These are phyloP conservation scores for Trissonchulus latispiculum DNA, from an alignment of 2,888 invertebrate species.

Conservation along the genomic window DNA sequence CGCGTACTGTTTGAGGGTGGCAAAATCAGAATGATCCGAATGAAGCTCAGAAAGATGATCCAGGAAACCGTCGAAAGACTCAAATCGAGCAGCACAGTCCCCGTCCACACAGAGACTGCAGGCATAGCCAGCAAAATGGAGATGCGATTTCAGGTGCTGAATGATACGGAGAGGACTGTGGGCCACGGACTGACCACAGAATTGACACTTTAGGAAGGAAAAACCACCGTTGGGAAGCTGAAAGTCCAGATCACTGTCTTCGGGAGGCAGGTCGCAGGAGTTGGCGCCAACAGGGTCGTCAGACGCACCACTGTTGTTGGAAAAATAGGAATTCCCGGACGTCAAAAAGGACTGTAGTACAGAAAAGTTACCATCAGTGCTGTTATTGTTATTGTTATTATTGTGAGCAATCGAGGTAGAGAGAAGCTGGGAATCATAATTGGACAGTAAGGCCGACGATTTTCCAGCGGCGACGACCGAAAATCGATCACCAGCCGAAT, in stretches of 20 bases:
- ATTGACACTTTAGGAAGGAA: too few relatives aligned
- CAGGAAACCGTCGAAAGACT: background rate
- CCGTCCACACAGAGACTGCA: background rate
- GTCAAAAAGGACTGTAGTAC: background rate
- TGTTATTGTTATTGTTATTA: background rate
- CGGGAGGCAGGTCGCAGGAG: background rate
- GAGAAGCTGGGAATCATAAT: background rate
- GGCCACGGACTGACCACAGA: background rate
- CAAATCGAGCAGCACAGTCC: background rate
- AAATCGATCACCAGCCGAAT: background rate
- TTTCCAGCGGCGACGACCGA: background rate
- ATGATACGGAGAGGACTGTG: background rate
- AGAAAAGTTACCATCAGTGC: too few relatives aligned
- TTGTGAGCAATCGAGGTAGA: background rate
- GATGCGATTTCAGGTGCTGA: slow-evolving; percentile 12
- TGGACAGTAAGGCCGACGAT: background rate
- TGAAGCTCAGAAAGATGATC: background rate
- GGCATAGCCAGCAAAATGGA: background rate
- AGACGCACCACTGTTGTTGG: background rate
- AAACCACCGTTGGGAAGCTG: background rate
- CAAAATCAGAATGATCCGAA: background rate
- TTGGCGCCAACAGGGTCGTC: background rate
- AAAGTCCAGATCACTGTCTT: background rate
- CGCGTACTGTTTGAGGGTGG: background rate
- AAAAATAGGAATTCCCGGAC: background rate